Base-by-base conservation (phyloP, 2,888 invertebrate genomes). In the Lomographa bimaculata region DNA sequence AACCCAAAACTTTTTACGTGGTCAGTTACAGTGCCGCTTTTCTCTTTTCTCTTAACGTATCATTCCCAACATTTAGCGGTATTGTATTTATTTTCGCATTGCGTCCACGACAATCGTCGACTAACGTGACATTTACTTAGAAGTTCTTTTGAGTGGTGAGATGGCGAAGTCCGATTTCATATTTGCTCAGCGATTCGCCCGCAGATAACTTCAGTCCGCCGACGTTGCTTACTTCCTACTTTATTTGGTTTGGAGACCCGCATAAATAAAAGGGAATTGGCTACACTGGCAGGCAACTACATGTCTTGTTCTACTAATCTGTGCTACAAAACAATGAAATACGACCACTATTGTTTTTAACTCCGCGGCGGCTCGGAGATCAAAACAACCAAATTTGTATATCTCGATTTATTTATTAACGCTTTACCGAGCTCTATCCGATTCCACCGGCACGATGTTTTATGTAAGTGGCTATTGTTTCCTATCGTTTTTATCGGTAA, bases 1-100 rank as follows among this genome's bases (percentile, higher is more conserved):
- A 83, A 83, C 81, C 83, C 78, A 79, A 87, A 87, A 87, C 84
- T 86, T 87, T 87, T 87, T 84, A 84, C 79, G 81, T 85, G 83
- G 82, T 82, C 85, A 85, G 75, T 83, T 81, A 86, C 84, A 82
- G 82, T 79, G 79, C 75, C 71, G 75, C 80, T 80, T 76, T 73
- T 79, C 71, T 77, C 75, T 76, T 78, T 81, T 81, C 79, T 83
- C 75, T 83, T 79, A 81, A 72, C 74, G 71, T 80, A 83, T 80
- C 75, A 74, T 81, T 79, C 71, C 69, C 65, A 75, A 79, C 72
- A 76, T 77, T 30, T 62, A 64, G 59, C 64, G 57, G 67, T 67
- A 77, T 73, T 76, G 71, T 79, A 55, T 63, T 57, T 66, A 65
- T 79, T 78, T 72, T 64, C 50, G 56, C 57, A 56, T 62, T 51